Percentiles rank a stretch among this genome's conserved stretches.
phyloP scores from a whole-genome alignment of 2,113 vertebrate species.

The Apteryx owenii region DNA sequence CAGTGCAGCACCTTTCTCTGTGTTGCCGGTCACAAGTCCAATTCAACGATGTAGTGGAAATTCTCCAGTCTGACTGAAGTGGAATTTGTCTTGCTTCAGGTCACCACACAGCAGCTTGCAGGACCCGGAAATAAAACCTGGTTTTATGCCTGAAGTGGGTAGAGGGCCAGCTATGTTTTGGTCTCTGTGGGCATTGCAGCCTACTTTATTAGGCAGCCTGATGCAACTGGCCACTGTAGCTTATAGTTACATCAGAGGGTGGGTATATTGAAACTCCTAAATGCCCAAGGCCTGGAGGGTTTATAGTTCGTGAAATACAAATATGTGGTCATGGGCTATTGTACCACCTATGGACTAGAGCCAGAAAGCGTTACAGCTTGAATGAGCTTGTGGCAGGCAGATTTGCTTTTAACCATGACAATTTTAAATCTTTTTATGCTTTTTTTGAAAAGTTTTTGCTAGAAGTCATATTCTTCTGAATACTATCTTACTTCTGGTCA shows the following conservation, averaged over 20 bases:
- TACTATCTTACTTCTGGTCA: neutral
- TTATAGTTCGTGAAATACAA: neutral
- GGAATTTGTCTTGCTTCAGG: neutral
- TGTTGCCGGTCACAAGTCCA: neutral
- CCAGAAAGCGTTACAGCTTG: neutral
- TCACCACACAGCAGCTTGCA: neutral
- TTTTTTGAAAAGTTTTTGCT: neutral
- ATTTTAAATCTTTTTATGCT: neutral
- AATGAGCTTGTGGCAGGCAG: neutral
- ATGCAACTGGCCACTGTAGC: neutral
- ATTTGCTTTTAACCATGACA: neutral
- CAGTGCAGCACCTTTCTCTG: neutral
- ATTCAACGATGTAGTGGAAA: neutral
- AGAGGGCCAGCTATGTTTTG: neutral
- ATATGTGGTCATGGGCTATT: neutral
- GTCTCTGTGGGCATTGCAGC: neutral
- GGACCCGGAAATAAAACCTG: neutral
- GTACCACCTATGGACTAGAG: neutral
- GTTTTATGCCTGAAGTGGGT: neutral
- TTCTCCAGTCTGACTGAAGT: neutral
- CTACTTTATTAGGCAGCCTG: neutral
- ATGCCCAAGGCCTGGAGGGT: neutral
- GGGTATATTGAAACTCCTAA: neutral
- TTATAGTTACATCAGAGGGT: neutral
- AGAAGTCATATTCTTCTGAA: neutral